Percentiles rank a stretch among this genome's conserved stretches.
Conservation (phyloP, 2,888 invertebrate genomes). For the Callinectes sapidus region DNA sequence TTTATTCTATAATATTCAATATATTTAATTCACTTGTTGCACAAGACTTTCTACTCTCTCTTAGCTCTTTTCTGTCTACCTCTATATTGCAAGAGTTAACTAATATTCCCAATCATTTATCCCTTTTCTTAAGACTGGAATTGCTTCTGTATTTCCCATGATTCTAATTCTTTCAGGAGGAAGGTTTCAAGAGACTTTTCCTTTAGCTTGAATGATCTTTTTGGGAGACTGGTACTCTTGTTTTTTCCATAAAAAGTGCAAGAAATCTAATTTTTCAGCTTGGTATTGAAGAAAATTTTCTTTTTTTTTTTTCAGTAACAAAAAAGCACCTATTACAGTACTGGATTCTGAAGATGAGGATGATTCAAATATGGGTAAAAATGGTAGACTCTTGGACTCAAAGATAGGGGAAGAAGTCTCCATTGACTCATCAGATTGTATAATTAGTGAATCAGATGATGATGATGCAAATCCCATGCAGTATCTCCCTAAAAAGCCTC, state of each 20-base stretch:
- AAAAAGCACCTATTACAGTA: background rate
- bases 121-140: too few species aligned
- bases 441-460: background rate
- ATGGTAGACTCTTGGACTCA: background rate
- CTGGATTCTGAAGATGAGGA: constrained; percentile 4
- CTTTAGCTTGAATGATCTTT: too few species aligned
- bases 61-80: too few species aligned
- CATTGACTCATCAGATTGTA: background rate
- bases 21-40: background rate
- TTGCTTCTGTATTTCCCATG: too few species aligned
- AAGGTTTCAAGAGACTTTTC: too few species aligned
- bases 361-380: background rate
- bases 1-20: background rate
- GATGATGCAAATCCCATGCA: background rate
- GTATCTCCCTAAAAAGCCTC: background rate
- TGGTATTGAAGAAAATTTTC: background rate
- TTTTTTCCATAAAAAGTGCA: background rate
- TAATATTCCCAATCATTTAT: too few species aligned
- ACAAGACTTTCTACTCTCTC: too few species aligned
- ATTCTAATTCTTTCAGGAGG: too few species aligned
- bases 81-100: too few species aligned
- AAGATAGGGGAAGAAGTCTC: background rate
- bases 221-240: too few species aligned
- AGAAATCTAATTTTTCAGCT: background rate
- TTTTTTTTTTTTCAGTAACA: background rate